A percentile compares a stretch with the other conserved stretches of the same genome.
These are phyloP conservation scores for Podiceps cristatus DNA, from an alignment of 2,113 vertebrate species.

Conservation along the genomic window DNA sequence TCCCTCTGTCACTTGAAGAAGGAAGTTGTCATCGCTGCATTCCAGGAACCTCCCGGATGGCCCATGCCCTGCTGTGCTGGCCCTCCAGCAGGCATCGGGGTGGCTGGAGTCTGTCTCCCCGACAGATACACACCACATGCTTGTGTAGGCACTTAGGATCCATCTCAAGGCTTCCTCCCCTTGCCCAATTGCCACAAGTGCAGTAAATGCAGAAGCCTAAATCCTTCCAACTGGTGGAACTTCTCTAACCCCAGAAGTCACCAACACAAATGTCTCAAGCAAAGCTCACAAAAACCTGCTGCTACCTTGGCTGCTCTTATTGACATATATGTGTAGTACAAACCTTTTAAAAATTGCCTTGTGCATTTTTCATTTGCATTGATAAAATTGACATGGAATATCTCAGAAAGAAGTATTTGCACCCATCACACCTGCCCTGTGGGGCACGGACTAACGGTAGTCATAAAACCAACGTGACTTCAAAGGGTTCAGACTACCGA, in stretches of 20 bases:
- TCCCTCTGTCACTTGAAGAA: too few relatives aligned
- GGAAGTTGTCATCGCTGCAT: too few relatives aligned
- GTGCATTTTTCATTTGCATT: neutral
- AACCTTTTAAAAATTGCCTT: neutral
- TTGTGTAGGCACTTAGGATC: neutral
- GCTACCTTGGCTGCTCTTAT: neutral
- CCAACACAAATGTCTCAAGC: neutral
- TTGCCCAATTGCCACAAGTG: neutral
- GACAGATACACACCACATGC: neutral
- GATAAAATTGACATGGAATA: neutral
- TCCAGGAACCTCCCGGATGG: too few relatives aligned
- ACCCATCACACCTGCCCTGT: neutral
- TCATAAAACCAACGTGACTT: neutral
- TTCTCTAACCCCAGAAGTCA: neutral
- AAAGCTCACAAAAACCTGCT: neutral
- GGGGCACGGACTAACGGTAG: neutral
- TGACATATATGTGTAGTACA: neutral
- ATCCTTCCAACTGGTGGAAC: neutral
- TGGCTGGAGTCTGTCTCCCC: too few relatives aligned
- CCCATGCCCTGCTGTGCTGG: too few relatives aligned
- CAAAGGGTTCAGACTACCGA: neutral
- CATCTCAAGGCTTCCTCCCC: neutral
- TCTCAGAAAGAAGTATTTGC: neutral
- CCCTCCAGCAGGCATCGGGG: too few relatives aligned
- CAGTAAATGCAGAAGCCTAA: neutral